phyloP scores from a whole-genome alignment of 2,888 invertebrate genomes.

The Cartodere bifasciata region DNA sequence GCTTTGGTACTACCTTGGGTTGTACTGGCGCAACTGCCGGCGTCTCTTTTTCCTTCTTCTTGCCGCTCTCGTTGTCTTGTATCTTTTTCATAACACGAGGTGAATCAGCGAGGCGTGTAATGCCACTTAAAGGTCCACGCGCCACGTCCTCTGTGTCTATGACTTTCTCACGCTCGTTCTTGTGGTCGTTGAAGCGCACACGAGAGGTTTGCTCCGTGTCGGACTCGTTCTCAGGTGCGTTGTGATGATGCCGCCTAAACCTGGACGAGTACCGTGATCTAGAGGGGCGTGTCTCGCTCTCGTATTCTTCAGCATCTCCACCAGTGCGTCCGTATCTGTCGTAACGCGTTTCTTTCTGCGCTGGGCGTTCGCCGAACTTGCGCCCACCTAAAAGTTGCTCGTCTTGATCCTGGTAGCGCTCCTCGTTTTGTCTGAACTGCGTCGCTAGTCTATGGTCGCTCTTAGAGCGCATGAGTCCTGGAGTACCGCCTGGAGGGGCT shows the following conservation, averaged over 20 bases:
- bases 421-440: conserved; percentile 79
- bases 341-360: conserved; percentile 26
- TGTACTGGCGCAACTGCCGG: conserved; percentile 40
- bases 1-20: conserved; percentile 38
- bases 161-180: conserved; percentile 59
- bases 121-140: conserved; percentile 74
- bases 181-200: conserved; percentile 53
- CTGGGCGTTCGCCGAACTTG: conserved; percentile 63
- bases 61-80: conserved; percentile 60
- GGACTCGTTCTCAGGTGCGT: conserved; percentile 59
- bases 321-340: conserved; percentile 36
- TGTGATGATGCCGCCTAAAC: conserved; percentile 36
- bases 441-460: conserved; percentile 84
- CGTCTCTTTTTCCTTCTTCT: conserved; percentile 64
- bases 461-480: conserved; percentile 82
- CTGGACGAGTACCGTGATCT: conserved; percentile 57
- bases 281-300: conserved; percentile 47
- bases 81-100: conserved; percentile 81
- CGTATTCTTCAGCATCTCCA: conserved; percentile 48
- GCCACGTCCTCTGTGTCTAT: conserved; percentile 84
- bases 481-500: conserved; percentile 45
- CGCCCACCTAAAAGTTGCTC: conserved; percentile 61
- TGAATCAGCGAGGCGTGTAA: conserved; percentile 75
- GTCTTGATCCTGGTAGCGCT: conserved; percentile 46
- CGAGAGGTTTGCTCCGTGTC: conserved; percentile 52